Evolutionary conservation across 2,888 invertebrate genomes (phyloP), one percentile per base, ranked within the genome.

Genomic region (Drosophila testacea): DNA sequence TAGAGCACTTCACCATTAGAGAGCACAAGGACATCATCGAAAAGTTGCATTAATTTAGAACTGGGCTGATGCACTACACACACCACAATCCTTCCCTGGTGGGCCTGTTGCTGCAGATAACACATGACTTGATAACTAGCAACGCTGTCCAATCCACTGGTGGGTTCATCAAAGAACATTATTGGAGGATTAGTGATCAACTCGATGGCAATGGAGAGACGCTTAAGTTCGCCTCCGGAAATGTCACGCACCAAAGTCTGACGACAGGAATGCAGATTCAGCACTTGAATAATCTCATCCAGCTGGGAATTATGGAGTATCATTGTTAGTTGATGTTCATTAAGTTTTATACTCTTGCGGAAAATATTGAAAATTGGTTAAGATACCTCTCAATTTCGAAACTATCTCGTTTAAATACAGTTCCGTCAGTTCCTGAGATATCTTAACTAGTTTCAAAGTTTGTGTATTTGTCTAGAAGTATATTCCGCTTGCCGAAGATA

Each of bases 81-180:
- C 51, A 98, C 95, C 75, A 98, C 95, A 5, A 97, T 97, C 77
- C 97, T 94, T 1, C 98, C 98, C 80, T 96, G 96, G 52, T 94
- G 93, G 0, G 98, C 97, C 79, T 98, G 93, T 57, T 95, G 94
- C 91, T 96, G 96, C 63, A 98, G 93, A 65, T 98, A 93, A 68
- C 94, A 94, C 48, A 98, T 93, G 89, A 97, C 95, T 92, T 97
- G 97, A 90, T 95, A 96, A 63, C 97, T 96, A 52, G 96, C 95
- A 42, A 96, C 95, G 90, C 95, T 96, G 91, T 97, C 97, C 81
- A 97, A 91, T 30, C 97, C 97, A 91, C 96, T 96, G 90, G 97
- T 98, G 9, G 98, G 98, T 93, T 98, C 98, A 92, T 98, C 98
- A 77, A 98, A 95, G 92, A 98, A 97, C 96, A 98, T 97, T 50